Base-by-base conservation (phyloP, 2,888 invertebrate species). In the Dermolepida albohirtum region DNA sequence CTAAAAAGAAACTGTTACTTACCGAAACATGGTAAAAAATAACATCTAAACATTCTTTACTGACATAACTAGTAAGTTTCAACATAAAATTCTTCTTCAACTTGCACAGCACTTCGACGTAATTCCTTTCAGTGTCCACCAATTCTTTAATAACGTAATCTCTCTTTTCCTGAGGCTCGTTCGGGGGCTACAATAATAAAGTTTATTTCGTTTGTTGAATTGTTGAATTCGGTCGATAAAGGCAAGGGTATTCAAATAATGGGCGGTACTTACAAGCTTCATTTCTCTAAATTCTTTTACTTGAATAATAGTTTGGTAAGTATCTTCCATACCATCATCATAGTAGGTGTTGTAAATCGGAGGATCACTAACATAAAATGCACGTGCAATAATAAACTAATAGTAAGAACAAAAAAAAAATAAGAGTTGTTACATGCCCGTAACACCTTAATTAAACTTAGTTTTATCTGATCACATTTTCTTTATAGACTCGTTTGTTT, bases 91-190 rank as follows among this genome's bases (percentile, higher is more conserved):
- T 89, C 74, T 88, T 88, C 74, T 92, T 88, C 57, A 96, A 87
- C 84, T 95, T 96, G 78, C 89, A 89, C 63, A 99, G 86, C 10
- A 97, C 98, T 78, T 96, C 95, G 55, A 97, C 92, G 81, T 98
- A 99, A 84, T 98, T 98, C 78, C 92, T 92, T 84, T 99, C 99
- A 0, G 99, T 99, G 82, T 98, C 98, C 43, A 98, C 89, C 65
- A 99, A 86, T 83, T 99, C 99, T 72, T 93, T 89, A 78, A 95
- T 93, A 52, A 95, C 94, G 81, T 95, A 96, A 83, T 98, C 97
- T 69, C 97, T 87, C 82, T 97, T 97, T 82, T 96, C 96, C 74
- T 89, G 77, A 22, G 80, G 81, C 16, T 66, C 66, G 11, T 69
- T 50, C n/a, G 57, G 41, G 64, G 59, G 49, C 50, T 55, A 59